phyloP scores from a whole-genome alignment of 2,888 invertebrate species.

The Mimumesa dahlbomi region DNA sequence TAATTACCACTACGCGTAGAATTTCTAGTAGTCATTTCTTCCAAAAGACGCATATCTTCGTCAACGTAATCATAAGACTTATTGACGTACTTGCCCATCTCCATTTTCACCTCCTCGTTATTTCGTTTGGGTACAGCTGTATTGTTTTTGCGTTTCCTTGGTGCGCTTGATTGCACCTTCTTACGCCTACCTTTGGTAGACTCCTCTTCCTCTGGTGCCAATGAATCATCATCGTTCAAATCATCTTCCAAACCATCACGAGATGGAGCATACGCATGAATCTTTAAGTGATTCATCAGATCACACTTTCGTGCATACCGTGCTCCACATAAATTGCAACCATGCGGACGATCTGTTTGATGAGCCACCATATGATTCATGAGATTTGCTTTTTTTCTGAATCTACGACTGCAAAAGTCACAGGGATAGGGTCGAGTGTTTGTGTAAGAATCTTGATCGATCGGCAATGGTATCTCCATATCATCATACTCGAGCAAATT shows the following conservation, averaged over 20 bases:
- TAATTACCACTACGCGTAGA: constrained; percentile 74
- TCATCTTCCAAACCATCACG: constrained; percentile 82
- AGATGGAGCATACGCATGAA: constrained; percentile 89
- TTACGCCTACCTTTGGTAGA: constrained; percentile 75
- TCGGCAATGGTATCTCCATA: constrained; percentile 89
- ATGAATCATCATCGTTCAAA: constrained; percentile 80
- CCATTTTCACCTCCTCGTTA: constrained; percentile 61
- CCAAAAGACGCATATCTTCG: constrained; percentile 81
- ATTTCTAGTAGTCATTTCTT: constrained; percentile 79
- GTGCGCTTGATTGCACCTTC: constrained; percentile 76
- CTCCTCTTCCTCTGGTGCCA: constrained; percentile 73
- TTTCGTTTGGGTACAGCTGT: constrained; percentile 62
- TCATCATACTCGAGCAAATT: constrained; percentile 84
- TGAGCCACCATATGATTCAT: constrained; percentile 94
- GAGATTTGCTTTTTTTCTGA: constrained; percentile 90
- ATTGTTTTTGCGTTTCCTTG: constrained; percentile 77
- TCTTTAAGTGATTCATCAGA: constrained; percentile 91
- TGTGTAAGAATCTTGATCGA: constrained; percentile 90
- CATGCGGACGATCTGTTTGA: constrained; percentile 91
- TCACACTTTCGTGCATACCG: constrained; percentile 90
- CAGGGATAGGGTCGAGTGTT: constrained; percentile 91
- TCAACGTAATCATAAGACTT: constrained; percentile 80
- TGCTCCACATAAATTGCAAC: constrained; percentile 91
- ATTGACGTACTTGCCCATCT: constrained; percentile 66
- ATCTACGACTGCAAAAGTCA: constrained; percentile 91